These are phyloP conservation scores for Epirrhoe alternata DNA, from an alignment of 2,888 invertebrate genomes.

Conservation along the genomic window DNA sequence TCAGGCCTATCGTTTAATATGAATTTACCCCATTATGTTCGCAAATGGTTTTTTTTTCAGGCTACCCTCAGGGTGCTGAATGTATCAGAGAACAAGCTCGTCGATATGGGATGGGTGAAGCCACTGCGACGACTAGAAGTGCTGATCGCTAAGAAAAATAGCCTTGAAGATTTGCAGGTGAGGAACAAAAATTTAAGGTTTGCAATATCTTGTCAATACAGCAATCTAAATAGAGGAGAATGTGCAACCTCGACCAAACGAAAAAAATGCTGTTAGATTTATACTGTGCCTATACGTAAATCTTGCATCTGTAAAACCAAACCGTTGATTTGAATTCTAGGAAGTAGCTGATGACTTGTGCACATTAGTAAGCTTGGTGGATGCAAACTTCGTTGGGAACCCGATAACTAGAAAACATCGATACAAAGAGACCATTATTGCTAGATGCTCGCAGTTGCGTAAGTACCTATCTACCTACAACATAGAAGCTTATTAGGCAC, in stretches of 20 bases:
- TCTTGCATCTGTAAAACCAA: too few species aligned
- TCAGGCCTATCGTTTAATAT: too few species aligned
- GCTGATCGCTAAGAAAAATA: conserved; percentile 86
- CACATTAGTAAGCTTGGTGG: conserved; percentile 82
- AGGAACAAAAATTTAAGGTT: conserved; percentile 3
- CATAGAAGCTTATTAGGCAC: not conserved
- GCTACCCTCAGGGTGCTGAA: conserved; percentile 85
- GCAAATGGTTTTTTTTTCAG: conserved; percentile 64
- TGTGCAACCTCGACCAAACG: too few species aligned
- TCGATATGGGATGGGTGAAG: conserved; percentile 80
- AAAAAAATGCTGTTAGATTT: too few species aligned
- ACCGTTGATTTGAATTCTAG: conserved; percentile 54
- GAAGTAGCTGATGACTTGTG: conserved; percentile 83
- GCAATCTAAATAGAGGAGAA: too few species aligned
- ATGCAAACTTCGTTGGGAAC: conserved; percentile 86
- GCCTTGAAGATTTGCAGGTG: conserved; percentile 81
- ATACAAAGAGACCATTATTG: conserved; percentile 88
- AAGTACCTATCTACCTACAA: conserved; percentile 44
- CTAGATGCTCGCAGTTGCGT: conserved; percentile 86
- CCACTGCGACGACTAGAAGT: conserved; percentile 81
- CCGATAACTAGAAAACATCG: conserved; percentile 86
- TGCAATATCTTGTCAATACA: too few species aligned
- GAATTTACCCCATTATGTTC: too few species aligned
- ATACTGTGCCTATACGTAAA: too few species aligned
- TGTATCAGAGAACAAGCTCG: conserved; percentile 87